Base-by-base conservation (phyloP, 2,797 vertebrate genomes). In the Acipenser ruthenus region DNA sequence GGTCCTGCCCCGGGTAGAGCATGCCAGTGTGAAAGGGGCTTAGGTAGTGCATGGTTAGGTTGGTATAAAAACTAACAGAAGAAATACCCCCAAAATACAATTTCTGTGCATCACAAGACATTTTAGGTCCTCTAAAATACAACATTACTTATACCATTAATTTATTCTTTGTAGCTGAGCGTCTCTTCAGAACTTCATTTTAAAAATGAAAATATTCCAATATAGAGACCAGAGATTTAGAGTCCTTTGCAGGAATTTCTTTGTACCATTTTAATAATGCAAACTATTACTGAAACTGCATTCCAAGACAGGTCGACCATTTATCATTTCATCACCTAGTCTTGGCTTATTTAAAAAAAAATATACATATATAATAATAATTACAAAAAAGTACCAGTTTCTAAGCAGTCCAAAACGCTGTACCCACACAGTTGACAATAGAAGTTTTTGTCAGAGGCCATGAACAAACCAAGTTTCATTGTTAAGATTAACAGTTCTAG, bases 281-380 rank as follows among this genome's bases (percentile, higher is more conserved):
- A 5, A 58, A 58, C 12, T 7, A 10, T n/a, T 58, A 79, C 65
- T 53, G 62, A 73, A 69, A 59, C 68, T 70, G 58, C 68, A 49
- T 63, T 59, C 65, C 59, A 63, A 15, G n/a, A 49, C 60, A 62
- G 70, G 53, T 61, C 77, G 78, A 78, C 79, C 79, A 72, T 68
- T 73, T 74, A 73, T 81, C 77, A 74, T 76, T 75, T 71, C 70
- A 69, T 62, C 69, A 52, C 65, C 64, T 2, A 37, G 23, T 37
- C 23, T 37, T 37, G 23, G 23, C 23, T 37, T 4, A 37, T 37
- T 37, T 1, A 23, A 23, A 23, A 37, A 37, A 37, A 37, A 37
- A 37, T 3, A 37, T 65, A 56, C 51, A 50, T 10, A 49, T 48
- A 23, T 63, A 47, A 65, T 55, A 52, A 65, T 60, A 11, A 58